Evolutionary conservation across 2,888 invertebrate species (phyloP), one percentile per base, ranked within the genome.

Genomic region (Esperia sulphurella): DNA sequence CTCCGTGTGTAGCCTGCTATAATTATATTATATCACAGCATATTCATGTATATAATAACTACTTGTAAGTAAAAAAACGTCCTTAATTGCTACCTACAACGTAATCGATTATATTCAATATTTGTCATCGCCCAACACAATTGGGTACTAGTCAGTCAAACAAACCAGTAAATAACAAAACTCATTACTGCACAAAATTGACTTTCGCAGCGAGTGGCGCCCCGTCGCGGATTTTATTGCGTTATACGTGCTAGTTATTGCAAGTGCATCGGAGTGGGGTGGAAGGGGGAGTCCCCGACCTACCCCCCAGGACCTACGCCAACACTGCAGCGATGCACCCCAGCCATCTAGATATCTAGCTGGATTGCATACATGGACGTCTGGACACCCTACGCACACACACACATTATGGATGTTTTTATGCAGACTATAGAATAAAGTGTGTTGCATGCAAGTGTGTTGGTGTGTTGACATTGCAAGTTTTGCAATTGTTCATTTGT

Each of bases 321-420:
- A 87, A 87, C 83, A 61, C 60, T 84, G 86, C 86, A 84, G 57
- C 75, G 77, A 79, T 84, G 85, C 84, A 86, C 74, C 76, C 75
- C 48, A 55, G 41, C 62, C 59, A 64, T 62, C 61, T 68, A 75
- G 71, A 66, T 68, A 73, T 79, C 83, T 82, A 83, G 78, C 21
- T 21, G 21, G 21, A 2, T 2, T 2, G 72, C 58, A 64, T 71
- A 72, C 69, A 66, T 67, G 65, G 54, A 51, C 49, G 70, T 72
- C 73, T 72, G 68, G 67, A 60, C 65, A 56, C 48, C 5, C 54
- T 56, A 61, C 58, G 59, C 61, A 57, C 55, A 55, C 54, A 33
- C 52, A 50, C 58, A n/a, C 59, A 53, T 9, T 7, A 28, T 28
- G 30, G 13, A 14, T 33, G 13, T n/a, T n/a, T n/a, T n/a, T n/a